Base-by-base conservation (phyloP, 2,113 vertebrate species). In the Ctenomys sociabilis region DNA sequence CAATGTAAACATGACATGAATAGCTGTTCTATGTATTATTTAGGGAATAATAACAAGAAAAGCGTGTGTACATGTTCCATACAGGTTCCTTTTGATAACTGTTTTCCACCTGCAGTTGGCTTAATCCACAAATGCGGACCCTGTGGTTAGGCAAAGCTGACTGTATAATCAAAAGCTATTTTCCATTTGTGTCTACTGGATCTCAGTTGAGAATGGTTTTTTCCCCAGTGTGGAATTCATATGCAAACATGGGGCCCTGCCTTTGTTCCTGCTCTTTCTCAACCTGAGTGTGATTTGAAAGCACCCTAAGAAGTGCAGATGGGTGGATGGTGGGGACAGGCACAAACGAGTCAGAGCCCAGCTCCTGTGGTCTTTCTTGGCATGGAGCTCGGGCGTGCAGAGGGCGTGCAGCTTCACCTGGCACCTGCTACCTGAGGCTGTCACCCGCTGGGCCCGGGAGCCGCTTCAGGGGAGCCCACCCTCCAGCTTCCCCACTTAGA, bases 391-490 rank as follows among this genome's bases (percentile, higher is more conserved):
- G 54, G 49, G 9, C 77, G 40, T 66, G 64, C 32, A 37, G 52
- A 43, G 49, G 30, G 6, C n/a, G n/a, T n/a, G 52, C 40, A 37
- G 26, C 30, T 11, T 7, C 24, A 26, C 40, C 57, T n/a, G 30
- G 10, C 35, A 28, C 54, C 75, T 40, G 40, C 30, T 19, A 22
- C 70, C 63, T 49, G 64, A 1, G 17, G 35, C 66, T 26, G n/a
- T 0, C 22, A n/a, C 21, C 16, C 59, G 26, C 61, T 16, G 45
- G 28, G 7, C 0, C 3, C 30, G 45, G 32, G 26, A 6, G 4
- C 21, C 37, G 26, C 6, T 32, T 28, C 35, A 2, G 45, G 43
- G 30, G 1, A 3, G 6, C 2, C 54, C 3, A 0, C 8, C 14
- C 49, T 40, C 59, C 9, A 1, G 7, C 75, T n/a, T 14, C 43